phyloP scores from a whole-genome alignment of 2,888 invertebrate species.

The Drosophila kokeensis region DNA sequence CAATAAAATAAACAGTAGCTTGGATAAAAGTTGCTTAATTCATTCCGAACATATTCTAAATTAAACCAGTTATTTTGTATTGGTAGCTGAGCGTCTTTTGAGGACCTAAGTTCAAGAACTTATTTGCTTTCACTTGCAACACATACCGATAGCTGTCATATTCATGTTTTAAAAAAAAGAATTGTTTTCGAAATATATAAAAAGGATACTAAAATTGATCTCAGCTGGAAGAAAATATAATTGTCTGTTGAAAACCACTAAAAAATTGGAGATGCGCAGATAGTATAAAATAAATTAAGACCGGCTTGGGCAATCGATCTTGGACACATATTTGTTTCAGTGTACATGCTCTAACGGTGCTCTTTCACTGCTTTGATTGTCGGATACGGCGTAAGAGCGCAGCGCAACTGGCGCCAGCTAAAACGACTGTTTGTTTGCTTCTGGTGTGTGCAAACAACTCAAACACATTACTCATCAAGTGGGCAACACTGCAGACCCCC shows the following conservation, averaged over 20 bases:
- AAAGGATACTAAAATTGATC: rapidly evolving
- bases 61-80: no score
- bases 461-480: conserved; percentile 75
- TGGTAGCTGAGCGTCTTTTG: no score
- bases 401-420: conserved; percentile 43
- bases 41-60: not conserved
- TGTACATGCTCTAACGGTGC: not conserved
- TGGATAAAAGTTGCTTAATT: not conserved
- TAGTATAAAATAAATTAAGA: not conserved
- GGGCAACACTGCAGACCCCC: conserved; percentile 20
- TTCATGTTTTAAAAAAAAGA: no score
- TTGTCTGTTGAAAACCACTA: not conserved
- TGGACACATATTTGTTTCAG: not conserved
- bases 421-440: conserved; percentile 78
- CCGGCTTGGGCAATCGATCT: not conserved
- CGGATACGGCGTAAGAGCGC: conserved; percentile 64
- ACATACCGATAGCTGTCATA: no score
- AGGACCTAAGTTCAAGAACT: not conserved
- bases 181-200: no score
- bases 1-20: no score
- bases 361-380: not conserved
- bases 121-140: no score
- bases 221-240: no score
- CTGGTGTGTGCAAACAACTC: conserved; percentile 64
- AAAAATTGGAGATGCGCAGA: not conserved